Evolutionary conservation across 2,888 invertebrate species (phyloP).

Genomic region (Leptinotarsa tumamoca): DNA sequence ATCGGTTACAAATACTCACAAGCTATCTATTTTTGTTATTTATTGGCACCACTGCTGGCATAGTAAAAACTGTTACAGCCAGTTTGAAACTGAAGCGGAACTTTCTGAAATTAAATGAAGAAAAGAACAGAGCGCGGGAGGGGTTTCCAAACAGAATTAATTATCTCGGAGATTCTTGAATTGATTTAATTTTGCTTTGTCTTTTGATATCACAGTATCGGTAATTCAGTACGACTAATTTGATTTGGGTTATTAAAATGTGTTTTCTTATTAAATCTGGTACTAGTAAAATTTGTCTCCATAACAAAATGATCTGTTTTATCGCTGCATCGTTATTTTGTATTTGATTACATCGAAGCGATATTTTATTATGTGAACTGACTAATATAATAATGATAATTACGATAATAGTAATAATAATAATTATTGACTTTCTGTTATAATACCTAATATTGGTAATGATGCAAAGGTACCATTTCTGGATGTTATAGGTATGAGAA

Average conservation of each 20-base stretch:
- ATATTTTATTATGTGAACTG: too few species aligned
- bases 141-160: not conserved
- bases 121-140: not conserved
- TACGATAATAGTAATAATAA: too few species aligned
- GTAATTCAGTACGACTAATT: not conserved
- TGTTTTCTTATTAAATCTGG: too few species aligned
- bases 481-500: too few species aligned
- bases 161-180: not conserved
- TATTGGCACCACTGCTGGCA: not conserved
- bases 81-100: slow-evolving; percentile 1
- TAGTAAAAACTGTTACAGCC: not conserved
- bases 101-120: not conserved
- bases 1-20: slow-evolving; percentile 13
- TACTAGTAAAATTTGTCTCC: too few species aligned
- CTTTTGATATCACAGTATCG: not conserved
- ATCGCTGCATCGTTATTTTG: too few species aligned
- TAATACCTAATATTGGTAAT: too few species aligned
- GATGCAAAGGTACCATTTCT: too few species aligned
- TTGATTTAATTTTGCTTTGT: not conserved
- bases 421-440: too few species aligned
- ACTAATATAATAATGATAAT: too few species aligned
- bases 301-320: too few species aligned
- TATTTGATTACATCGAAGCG: too few species aligned
- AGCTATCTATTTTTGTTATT: slow-evolving; percentile 12
- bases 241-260: not conserved